Conservation (phyloP, 2,888 invertebrate species). For the Griposia aprilina region DNA sequence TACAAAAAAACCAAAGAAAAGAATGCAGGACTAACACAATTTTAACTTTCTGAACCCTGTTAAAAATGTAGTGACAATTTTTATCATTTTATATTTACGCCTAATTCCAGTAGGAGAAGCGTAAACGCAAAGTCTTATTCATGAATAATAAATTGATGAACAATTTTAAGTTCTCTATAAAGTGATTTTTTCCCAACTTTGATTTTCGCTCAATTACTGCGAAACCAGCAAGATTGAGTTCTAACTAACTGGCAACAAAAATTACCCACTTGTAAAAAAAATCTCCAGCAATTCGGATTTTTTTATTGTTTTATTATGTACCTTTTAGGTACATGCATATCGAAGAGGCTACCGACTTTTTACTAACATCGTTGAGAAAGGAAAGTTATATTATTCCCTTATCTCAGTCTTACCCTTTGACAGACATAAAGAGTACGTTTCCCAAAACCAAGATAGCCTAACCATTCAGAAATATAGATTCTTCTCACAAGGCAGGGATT, state of each 20-base stretch:
- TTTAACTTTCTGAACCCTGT: slow-evolving; percentile 19
- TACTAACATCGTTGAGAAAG: not conserved
- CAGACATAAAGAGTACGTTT: slow-evolving; percentile 10
- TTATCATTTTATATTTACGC: slow-evolving; percentile 1
- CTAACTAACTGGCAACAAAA: slow-evolving; percentile 20
- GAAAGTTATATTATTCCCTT: slow-evolving; percentile 12
- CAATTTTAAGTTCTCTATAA: not conserved
- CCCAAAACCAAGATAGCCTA: slow-evolving; percentile 21
- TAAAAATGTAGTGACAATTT: slow-evolving; percentile 31
- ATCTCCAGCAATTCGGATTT: not conserved
- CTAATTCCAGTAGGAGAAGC: not conserved
- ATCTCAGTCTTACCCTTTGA: slow-evolving; percentile 11
- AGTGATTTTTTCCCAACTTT: slow-evolving; percentile 30
- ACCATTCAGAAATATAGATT: slow-evolving; percentile 50
- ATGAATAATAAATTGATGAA: slow-evolving; percentile 24
- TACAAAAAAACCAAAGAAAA: slow-evolving; percentile 9
- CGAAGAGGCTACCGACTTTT: not conserved
- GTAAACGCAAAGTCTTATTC: slow-evolving; percentile 14
- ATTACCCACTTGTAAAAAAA: slow-evolving; percentile 1
- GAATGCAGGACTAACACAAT: slow-evolving; percentile 6
- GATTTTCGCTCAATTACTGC: slow-evolving; percentile 16
- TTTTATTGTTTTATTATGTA: not conserved
- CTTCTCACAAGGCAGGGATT: slow-evolving; percentile 55
- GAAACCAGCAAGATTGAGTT: slow-evolving; percentile 11
- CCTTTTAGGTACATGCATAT: not conserved